A percentile compares a stretch with the other conserved stretches of the same genome.
Conservation (phyloP, 2,113 vertebrate species). For the Calonectris borealis region DNA sequence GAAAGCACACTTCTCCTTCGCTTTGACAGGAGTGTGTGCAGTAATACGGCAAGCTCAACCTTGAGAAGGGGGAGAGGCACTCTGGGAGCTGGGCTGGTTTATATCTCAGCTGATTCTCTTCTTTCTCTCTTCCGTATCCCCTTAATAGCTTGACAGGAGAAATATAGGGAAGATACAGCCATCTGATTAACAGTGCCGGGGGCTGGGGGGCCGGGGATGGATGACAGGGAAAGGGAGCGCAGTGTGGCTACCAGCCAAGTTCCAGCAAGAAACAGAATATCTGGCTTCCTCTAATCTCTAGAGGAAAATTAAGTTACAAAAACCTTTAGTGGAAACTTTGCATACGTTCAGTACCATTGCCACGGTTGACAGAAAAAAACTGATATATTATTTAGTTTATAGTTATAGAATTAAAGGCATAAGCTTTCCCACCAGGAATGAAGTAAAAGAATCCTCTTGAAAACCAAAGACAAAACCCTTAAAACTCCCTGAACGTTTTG, state of each 20-base stretch:
- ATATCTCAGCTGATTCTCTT: slow-evolving; percentile 59
- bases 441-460: background rate
- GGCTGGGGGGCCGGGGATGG: slow-evolving; percentile 11
- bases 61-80: slow-evolving; percentile 5
- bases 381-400: slow-evolving; percentile 72
- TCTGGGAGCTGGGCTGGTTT: slow-evolving; percentile 49
- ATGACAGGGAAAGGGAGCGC: slow-evolving; percentile 51
- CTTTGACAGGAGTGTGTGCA: background rate
- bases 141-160: slow-evolving; percentile 70
- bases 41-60: background rate
- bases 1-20: background rate
- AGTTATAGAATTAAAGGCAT: slow-evolving; percentile 56
- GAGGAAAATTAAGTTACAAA: slow-evolving; percentile 74
- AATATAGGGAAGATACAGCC: slow-evolving; percentile 63
- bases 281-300: slow-evolving; percentile 71
- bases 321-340: slow-evolving; percentile 71
- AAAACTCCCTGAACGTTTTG: background rate
- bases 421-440: slow-evolving; percentile 34
- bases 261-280: slow-evolving; percentile 71
- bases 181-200: slow-evolving; percentile 63
- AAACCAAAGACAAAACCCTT: background rate
- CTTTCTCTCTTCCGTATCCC: slow-evolving; percentile 46
- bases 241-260: slow-evolving; percentile 68
- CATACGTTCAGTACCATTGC: slow-evolving; percentile 57
- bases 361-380: slow-evolving; percentile 53